Conservation (phyloP, 2,797 vertebrate species). For the Gastrophryne carolinensis region DNA sequence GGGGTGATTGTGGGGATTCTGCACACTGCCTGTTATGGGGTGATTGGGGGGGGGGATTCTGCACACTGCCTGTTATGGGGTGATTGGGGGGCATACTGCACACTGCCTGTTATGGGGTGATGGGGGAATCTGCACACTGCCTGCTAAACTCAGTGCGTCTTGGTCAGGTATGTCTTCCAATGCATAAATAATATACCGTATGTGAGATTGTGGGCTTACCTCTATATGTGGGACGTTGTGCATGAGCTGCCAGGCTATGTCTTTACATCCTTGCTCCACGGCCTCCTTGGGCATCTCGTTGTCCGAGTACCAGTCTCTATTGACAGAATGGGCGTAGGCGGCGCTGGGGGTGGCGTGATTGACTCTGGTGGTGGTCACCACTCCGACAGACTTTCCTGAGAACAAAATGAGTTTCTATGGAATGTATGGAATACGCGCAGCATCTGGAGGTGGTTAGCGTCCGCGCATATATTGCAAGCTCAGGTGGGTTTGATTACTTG, state of each 20-base stretch:
- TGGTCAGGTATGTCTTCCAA: too few species aligned
- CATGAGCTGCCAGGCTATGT: constrained; percentile 90
- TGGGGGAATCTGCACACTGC: too few species aligned
- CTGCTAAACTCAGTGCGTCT: too few species aligned
- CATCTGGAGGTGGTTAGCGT: too few species aligned
- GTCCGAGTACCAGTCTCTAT: constrained; percentile 94
- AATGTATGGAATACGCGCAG: background rate
- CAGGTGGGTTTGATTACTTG: background rate
- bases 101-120: too few species aligned
- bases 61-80: too few species aligned
- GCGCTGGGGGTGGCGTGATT: constrained; percentile 95
- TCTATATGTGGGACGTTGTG: constrained; percentile 90
- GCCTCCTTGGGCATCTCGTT: constrained; percentile 90
- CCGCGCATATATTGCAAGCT: too few species aligned
- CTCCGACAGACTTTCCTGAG: constrained; percentile 90
- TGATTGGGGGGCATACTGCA: too few species aligned
- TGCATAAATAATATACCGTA: too few species aligned
- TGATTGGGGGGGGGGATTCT: too few species aligned
- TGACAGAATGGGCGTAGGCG: constrained; percentile 86
- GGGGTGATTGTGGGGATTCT: too few species aligned
- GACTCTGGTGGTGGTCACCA: constrained; percentile 92
- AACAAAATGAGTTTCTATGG: constrained; percentile 58
- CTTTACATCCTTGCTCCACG: constrained; percentile 82
- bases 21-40: too few species aligned
- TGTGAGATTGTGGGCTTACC: constrained; percentile 65